phyloP scores from a whole-genome alignment of 2,888 invertebrate genomes.

The Hyposoter dolosus region DNA sequence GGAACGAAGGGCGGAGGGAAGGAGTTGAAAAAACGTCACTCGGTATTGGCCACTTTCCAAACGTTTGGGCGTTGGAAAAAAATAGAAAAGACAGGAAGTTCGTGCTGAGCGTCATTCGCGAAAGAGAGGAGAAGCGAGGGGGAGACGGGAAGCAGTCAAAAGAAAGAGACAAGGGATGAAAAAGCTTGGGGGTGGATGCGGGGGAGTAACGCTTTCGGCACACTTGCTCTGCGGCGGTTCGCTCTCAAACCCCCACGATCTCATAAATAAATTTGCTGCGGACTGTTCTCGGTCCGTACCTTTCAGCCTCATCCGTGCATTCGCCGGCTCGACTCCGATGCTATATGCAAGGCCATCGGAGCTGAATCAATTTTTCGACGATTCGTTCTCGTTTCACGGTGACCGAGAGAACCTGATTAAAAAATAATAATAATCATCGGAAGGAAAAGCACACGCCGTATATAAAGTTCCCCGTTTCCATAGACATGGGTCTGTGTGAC shows the following conservation, averaged over 20 bases:
- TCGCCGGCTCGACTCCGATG: slow-evolving; percentile 8
- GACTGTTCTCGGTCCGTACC: slow-evolving; percentile 23
- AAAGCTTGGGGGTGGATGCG: slow-evolving; percentile 1
- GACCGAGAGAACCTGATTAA: slow-evolving; percentile 43
- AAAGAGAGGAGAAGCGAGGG: neutral
- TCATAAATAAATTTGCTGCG: slow-evolving; percentile 67
- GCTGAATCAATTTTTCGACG: slow-evolving; percentile 62
- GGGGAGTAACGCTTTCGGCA: slow-evolving; percentile 58
- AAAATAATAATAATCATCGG: neutral
- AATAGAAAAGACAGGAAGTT: slow-evolving; percentile 48
- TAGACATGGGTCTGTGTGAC: neutral
- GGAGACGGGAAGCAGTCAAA: neutral
- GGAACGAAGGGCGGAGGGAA: neutral
- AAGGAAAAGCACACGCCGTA: neutral
- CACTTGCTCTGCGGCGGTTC: slow-evolving; percentile 61
- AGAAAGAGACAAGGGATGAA: slow-evolving; percentile 26
- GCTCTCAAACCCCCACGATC: slow-evolving; percentile 61
- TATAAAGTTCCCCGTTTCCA: neutral
- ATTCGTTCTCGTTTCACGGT: slow-evolving; percentile 43
- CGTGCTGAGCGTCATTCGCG: slow-evolving; percentile 41
- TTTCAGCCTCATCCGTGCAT: slow-evolving; percentile 29
- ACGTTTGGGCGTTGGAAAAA: slow-evolving; percentile 57
- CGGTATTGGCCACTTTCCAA: slow-evolving; percentile 71
- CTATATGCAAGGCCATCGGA: slow-evolving; percentile 51
- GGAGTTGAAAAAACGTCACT: slow-evolving; percentile 59